phyloP scores from a whole-genome alignment of 2,797 vertebrate genomes.

The Cossypha polioptera region DNA sequence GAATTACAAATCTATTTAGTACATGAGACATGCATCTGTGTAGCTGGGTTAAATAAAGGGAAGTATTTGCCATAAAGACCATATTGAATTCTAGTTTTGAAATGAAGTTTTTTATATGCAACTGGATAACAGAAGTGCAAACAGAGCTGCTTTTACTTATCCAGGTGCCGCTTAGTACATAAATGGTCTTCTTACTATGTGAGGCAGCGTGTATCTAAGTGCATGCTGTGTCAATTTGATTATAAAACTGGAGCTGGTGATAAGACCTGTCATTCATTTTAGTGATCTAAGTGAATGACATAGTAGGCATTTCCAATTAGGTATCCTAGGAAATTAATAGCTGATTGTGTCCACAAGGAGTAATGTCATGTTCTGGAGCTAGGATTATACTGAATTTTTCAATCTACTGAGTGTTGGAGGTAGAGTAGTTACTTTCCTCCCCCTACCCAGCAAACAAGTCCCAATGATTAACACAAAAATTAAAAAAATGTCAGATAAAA shows the following conservation, averaged over 20 bases:
- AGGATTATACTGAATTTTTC: not conserved
- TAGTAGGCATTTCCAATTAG: not conserved
- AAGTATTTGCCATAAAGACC: not conserved
- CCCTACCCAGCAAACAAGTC: not conserved
- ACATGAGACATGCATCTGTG: not conserved
- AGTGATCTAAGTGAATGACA: not conserved
- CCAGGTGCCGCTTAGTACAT: not conserved
- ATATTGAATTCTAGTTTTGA: not conserved
- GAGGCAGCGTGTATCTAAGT: not conserved
- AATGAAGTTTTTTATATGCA: not conserved
- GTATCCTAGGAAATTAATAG: not conserved
- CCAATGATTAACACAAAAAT: not conserved
- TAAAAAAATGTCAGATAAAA: not conserved
- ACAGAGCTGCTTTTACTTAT: not conserved
- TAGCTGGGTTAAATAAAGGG: not conserved
- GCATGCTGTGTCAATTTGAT: not conserved
- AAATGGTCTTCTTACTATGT: not conserved
- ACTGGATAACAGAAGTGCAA: not conserved
- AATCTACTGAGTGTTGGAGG: not conserved
- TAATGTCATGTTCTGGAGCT: not conserved
- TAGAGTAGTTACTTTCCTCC: not conserved
- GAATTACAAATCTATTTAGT: not conserved
- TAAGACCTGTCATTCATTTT: not conserved
- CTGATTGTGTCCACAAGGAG: not conserved
- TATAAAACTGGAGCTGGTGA: not conserved